A percentile compares a stretch with the other conserved stretches of the same genome.
Evolutionary conservation across 1,140 invertebrate genomes (phyloP).

Genomic region (Capitella teleta): DNA sequence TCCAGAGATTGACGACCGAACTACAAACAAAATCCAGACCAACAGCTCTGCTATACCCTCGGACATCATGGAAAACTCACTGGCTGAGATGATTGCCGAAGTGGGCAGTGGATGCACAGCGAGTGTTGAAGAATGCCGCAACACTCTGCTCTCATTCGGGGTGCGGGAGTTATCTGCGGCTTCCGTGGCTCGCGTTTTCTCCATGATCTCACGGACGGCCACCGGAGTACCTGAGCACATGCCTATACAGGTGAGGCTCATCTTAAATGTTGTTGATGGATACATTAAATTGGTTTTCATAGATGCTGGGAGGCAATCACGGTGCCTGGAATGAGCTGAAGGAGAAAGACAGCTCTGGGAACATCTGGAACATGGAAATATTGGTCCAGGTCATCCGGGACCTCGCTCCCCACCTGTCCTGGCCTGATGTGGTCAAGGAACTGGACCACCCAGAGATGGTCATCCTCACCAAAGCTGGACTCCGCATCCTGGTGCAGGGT

Average conservation of each 20-base stretch:
- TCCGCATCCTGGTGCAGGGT: constrained; percentile 68
- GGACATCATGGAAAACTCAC: constrained; percentile 34
- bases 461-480: constrained; percentile 70
- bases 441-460: constrained; percentile 82
- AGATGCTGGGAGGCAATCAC: constrained; percentile 37
- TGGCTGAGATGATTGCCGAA: constrained; percentile 69
- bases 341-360: constrained; percentile 37
- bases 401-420: constrained; percentile 60
- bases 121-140: constrained; percentile 74
- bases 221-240: constrained; percentile 23
- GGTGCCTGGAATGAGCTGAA: constrained; percentile 37
- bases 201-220: constrained; percentile 62
- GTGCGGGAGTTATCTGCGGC: constrained; percentile 62
- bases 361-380: constrained; percentile 85
- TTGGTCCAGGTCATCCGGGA: constrained; percentile 85
- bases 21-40: not conserved
- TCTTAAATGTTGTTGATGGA: too few relatives aligned
- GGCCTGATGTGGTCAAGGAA: constrained; percentile 83
- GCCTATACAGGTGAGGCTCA: not conserved
- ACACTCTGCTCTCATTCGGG: constrained; percentile 61
- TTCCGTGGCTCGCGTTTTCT: constrained; percentile 69
- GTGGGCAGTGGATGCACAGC: constrained; percentile 78
- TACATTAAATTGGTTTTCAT: not conserved
- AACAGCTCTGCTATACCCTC: not conserved
- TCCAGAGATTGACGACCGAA: constrained; percentile 58